phyloP scores from a whole-genome alignment of 2,888 invertebrate genomes.

The Prionchulus punctatus region DNA sequence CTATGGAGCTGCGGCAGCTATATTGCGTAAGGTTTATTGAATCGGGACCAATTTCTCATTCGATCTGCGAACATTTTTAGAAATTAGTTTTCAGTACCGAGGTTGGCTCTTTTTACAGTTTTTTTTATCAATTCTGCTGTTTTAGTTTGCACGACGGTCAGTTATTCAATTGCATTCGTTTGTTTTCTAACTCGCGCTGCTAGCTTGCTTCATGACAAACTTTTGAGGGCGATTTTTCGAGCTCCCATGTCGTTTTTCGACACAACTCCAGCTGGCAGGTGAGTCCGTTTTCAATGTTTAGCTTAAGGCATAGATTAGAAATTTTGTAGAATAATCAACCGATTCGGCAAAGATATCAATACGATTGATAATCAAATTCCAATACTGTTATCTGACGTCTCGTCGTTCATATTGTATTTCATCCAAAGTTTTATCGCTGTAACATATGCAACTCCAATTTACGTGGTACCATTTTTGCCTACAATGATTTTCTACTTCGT shows the following conservation, averaged over 20 bases:
- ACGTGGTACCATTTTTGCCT: constrained; percentile 25
- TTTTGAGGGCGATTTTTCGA: constrained; percentile 1
- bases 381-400: constrained; percentile 8
- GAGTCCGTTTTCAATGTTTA: too few relatives aligned
- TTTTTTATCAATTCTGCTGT: background rate
- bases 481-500: constrained; percentile 25
- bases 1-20: too few relatives aligned
- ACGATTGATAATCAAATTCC: constrained; percentile 16
- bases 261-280: constrained; percentile 29
- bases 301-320: too few relatives aligned
- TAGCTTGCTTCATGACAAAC: background rate
- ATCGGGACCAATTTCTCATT: too few relatives aligned
- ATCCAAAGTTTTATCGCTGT: constrained; percentile 26
- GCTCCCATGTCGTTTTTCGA: constrained; percentile 36
- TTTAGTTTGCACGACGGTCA: background rate
- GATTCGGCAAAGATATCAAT: constrained; percentile 12
- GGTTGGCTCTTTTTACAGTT: too few relatives aligned
- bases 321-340: constrained; percentile 6
- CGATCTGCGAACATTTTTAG: too few relatives aligned
- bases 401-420: constrained; percentile 13
- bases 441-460: constrained; percentile 27
- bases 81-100: too few relatives aligned
- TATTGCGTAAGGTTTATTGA: too few relatives aligned
- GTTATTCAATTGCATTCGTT: too few relatives aligned
- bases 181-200: background rate